Evolutionary conservation across 2,797 vertebrate genomes (phyloP), one percentile per base, ranked within the genome.

Genomic region (Gymnocypris eckloni): DNA sequence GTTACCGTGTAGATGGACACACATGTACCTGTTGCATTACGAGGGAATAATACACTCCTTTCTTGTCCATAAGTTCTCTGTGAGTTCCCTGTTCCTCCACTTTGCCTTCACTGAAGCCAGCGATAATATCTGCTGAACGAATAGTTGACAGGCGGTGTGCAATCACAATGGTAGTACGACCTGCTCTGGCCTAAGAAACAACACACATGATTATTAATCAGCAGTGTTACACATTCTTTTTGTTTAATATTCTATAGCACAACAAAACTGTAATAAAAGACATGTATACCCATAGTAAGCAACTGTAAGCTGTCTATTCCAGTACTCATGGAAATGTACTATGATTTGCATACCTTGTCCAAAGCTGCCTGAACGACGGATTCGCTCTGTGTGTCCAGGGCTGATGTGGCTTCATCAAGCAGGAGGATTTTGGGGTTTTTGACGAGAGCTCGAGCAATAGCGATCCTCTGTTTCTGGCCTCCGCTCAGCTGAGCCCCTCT

Each of bases 381-480:
- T 93, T 96, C 95, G 87, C 95, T 95, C 86, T 95, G 94, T 66
- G 94, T 95, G 85, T 95, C 95, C 87, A 96, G 87, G 6, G 95
- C 94, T 0, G 94, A 96, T 0, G 94, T 95, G 77, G 95, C 95
- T 91, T 94, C 94, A 89, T 96, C 94, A 89, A 95, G 91, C 81
- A 96, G 92, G 69, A 96, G 93, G 86, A 95, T 95, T 86, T 93
- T 95, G 25, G 95, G 94, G 85, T 95, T 95, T 89, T 94, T 93
- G 80, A 94, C 93, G 2, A 94, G 89, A 33, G 95, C 95, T 83
- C 93, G 90, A 75, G 96, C 95, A 86, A 96, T 96, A 0, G 95
- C 94, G 9, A 97, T 95, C 88, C 95, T 93, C 59, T 96, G 96
- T 89, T 96, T 96, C 88, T 96, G 95, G 16, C 95, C 95, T 79